Percentiles rank a stretch among this genome's conserved stretches.
Conservation (phyloP, 2,888 invertebrate species). For the Aleiodes leptofemur region DNA sequence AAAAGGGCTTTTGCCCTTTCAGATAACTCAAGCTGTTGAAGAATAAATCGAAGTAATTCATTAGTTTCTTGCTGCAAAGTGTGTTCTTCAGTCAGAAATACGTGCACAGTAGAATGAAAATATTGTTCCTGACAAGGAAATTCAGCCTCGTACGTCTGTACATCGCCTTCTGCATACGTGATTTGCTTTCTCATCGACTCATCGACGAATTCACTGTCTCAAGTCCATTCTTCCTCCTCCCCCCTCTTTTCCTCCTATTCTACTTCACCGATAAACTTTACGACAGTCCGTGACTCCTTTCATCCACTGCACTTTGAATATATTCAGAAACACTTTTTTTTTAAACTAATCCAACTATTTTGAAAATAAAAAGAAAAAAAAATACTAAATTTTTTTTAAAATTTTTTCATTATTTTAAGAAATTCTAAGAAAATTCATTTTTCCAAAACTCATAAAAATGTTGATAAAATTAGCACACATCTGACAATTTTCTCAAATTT, state of each 20-base stretch:
- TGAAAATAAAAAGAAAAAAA: too few relatives aligned
- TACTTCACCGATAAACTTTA: slow-evolving; percentile 26
- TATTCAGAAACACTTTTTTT: too few relatives aligned
- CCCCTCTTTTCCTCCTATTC: neutral
- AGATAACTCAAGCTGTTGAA: too few relatives aligned
- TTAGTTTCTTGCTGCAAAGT: neutral
- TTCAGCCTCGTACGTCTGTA: slow-evolving; percentile 15
- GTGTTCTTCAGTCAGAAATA: neutral
- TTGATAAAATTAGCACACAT: too few relatives aligned
- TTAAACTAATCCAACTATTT: too few relatives aligned
- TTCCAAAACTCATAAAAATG: too few relatives aligned
- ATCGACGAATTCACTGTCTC: slow-evolving; percentile 26
- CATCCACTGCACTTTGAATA: neutral
- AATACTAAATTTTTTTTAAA: too few relatives aligned
- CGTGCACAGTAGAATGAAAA: slow-evolving; percentile 9
- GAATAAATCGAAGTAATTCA: too few relatives aligned
- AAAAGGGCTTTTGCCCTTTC: too few relatives aligned
- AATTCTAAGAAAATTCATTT: too few relatives aligned
- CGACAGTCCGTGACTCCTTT: slow-evolving; percentile 13
- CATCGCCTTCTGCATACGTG: slow-evolving; percentile 28
- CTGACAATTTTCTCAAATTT: too few relatives aligned
- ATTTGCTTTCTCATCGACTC: slow-evolving; percentile 35
- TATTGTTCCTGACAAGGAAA: slow-evolving; percentile 31
- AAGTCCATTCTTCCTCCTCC: neutral
- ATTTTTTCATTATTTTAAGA: too few relatives aligned